Percentiles rank a stretch among this genome's conserved stretches.
Evolutionary conservation across 2,113 vertebrate genomes (phyloP).

Genomic region (Gambusia affinis): DNA sequence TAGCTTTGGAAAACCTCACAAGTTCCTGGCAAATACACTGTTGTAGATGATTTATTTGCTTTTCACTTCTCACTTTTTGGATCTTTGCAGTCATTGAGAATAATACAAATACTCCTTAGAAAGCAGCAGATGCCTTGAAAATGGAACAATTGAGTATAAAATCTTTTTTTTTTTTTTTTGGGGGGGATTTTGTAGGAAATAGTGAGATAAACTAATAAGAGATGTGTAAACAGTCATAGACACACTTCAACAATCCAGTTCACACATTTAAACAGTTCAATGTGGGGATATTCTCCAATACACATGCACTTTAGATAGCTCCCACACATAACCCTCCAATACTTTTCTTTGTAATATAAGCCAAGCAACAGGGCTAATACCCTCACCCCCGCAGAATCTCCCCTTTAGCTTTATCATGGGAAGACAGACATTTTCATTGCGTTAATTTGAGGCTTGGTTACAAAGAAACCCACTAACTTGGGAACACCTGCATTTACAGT

Average conservation of each 20-base stretch:
- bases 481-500: conserved; percentile 69
- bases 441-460: conserved; percentile 69
- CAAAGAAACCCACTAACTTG: conserved; percentile 65
- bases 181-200: background rate
- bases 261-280: conserved; percentile 15
- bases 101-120: background rate
- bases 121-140: background rate
- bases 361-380: conserved; percentile 32
- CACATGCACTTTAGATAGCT: conserved; percentile 15
- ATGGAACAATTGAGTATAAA: background rate
- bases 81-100: background rate
- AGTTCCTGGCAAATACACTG: no score
- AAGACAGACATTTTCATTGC: conserved; percentile 56
- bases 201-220: background rate
- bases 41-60: background rate
- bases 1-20: no score
- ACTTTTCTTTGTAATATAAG: conserved; percentile 15
- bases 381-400: conserved; percentile 27
- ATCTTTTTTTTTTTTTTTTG: background rate
- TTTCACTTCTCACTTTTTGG: background rate
- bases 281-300: background rate
- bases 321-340: conserved; percentile 18
- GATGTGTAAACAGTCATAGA: background rate
- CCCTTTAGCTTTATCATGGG: conserved; percentile 44
- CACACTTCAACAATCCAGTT: conserved; percentile 19